phyloP scores from a whole-genome alignment of 2,888 invertebrate genomes.

The Cylindroiulus punctatus region DNA sequence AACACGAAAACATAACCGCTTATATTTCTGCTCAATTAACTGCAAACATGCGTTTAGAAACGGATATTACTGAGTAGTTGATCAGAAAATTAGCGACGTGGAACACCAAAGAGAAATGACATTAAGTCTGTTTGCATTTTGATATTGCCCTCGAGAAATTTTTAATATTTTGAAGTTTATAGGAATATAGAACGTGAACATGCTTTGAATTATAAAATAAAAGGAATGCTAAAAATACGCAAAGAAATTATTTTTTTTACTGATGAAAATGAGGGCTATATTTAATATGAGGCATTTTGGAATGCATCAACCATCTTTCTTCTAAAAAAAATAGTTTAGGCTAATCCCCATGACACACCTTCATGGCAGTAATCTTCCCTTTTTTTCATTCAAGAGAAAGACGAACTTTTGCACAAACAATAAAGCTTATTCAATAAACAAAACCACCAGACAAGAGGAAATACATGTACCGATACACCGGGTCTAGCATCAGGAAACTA shows the following conservation, averaged over 20 bases:
- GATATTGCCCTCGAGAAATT: too few species aligned
- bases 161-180: not conserved
- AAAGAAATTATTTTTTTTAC: too few species aligned
- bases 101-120: too few species aligned
- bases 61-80: not conserved
- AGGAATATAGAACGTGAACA: too few species aligned
- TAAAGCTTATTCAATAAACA: not conserved
- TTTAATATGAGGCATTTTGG: too few species aligned
- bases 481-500: not conserved
- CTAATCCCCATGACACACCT: not conserved
- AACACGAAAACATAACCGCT: not conserved
- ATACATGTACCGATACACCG: not conserved
- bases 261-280: too few species aligned
- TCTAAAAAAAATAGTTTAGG: too few species aligned
- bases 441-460: too few species aligned
- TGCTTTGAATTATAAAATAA: too few species aligned
- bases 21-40: not conserved
- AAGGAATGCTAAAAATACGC: too few species aligned
- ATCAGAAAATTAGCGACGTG: not conserved
- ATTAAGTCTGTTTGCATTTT: too few species aligned
- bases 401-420: not conserved
- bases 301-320: too few species aligned
- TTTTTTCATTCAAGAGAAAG: not conserved
- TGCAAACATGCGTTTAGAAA: constrained; percentile 2
- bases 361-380: not conserved